Evolutionary conservation across 1,140 invertebrate species (phyloP).

Genomic region (Papilio polytes): DNA sequence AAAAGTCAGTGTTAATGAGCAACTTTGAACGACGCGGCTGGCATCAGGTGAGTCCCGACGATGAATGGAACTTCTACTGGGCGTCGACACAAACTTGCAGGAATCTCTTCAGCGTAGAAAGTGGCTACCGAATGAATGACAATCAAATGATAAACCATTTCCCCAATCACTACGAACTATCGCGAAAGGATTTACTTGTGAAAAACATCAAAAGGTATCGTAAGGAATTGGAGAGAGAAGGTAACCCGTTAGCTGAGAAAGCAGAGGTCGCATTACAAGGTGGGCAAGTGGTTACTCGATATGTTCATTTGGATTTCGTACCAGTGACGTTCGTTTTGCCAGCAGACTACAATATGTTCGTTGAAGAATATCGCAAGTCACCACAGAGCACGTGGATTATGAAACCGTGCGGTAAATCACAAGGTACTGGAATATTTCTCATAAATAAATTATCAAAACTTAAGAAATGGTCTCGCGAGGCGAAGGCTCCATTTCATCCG

Average conservation of each 20-base stretch:
- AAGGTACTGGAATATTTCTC: conserved; percentile 94
- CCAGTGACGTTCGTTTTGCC: conserved; percentile 96
- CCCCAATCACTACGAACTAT: conserved; percentile 89
- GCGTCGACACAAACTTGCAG: conserved; percentile 95
- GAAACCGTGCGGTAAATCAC: conserved; percentile 97
- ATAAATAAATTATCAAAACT: conserved; percentile 95
- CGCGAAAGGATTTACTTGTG: conserved; percentile 93
- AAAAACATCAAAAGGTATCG: conserved; percentile 98
- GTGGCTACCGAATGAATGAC: conserved; percentile 95
- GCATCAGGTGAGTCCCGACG: conserved; percentile 95
- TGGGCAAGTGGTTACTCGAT: conserved; percentile 89
- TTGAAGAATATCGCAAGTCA: conserved; percentile 97
- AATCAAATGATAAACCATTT: conserved; percentile 97
- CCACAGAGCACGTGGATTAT: conserved; percentile 98
- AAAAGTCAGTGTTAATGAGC: conserved; percentile 96
- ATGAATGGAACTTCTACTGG: conserved; percentile 99
- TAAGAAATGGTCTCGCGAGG: conserved; percentile 94
- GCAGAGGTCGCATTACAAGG: conserved; percentile 77
- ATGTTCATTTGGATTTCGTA: conserved; percentile 94
- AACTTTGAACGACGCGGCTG: conserved; percentile 98
- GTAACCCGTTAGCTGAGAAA: conserved; percentile 92
- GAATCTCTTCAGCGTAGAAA: conserved; percentile 96
- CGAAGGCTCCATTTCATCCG: conserved; percentile 92
- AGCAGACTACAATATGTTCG: conserved; percentile 98
- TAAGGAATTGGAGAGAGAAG: conserved; percentile 95